Percentiles rank a stretch among this genome's conserved stretches.
These are phyloP conservation scores for Apostichopus parvimensis DNA, from an alignment of 35 echinoderm and acorn worm species.

Conservation along the genomic window DNA sequence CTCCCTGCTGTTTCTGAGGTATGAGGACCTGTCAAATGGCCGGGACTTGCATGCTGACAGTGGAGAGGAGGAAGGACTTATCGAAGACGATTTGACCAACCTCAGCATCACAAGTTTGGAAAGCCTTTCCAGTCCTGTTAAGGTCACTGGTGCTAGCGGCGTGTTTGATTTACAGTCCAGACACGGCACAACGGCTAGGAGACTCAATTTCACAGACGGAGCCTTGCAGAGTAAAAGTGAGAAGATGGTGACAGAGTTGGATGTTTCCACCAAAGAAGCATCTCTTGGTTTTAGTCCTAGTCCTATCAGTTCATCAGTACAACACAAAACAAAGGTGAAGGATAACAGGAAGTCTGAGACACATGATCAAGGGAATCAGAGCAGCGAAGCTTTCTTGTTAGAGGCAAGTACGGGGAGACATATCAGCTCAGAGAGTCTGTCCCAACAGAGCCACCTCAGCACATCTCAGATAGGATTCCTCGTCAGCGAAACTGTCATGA, in stretches of 20 bases:
- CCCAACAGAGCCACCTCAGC: constrained; percentile 61
- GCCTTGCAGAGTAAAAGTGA: not conserved
- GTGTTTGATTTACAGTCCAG: not conserved
- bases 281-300: not conserved
- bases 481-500: constrained; percentile 49
- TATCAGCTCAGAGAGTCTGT: constrained; percentile 59
- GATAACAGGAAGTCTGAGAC: not conserved
- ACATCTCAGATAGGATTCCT: constrained; percentile 70
- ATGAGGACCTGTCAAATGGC: constrained; percentile 52
- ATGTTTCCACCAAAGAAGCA: not conserved
- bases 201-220: not conserved
- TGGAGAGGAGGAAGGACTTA: constrained; percentile 68
- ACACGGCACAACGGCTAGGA: not conserved
- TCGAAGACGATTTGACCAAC: constrained; percentile 78
- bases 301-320: not conserved
- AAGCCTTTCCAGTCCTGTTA: constrained; percentile 56
- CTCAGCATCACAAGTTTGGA: constrained; percentile 75
- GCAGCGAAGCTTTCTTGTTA: not conserved
- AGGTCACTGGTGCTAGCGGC: not conserved
- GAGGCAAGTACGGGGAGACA: not conserved
- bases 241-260: not conserved
- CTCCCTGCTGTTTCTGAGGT: constrained; percentile 82
- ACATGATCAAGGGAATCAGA: not conserved
- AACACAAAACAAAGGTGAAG: not conserved
- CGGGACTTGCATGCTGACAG: constrained; percentile 55